Evolutionary conservation across 2,113 vertebrate species (phyloP).

Genomic region (Numenius arquata): DNA sequence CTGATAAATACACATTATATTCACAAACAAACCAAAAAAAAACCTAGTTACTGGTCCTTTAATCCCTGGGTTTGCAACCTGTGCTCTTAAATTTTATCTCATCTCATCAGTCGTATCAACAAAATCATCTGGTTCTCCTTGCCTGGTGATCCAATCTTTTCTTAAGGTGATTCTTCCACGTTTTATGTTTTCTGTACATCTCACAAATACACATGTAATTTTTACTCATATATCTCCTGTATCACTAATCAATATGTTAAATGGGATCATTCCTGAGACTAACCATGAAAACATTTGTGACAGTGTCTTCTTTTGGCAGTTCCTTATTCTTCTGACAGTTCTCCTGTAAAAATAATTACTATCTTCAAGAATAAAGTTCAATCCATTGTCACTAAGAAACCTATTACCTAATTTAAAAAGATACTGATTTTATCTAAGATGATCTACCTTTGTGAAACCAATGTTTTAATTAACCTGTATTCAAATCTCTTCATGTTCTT

Average conservation of each 20-base stretch:
- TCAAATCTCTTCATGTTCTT: not conserved
- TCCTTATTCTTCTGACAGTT: not conserved
- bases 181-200: not conserved
- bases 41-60: not conserved
- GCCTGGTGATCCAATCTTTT: not conserved
- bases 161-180: not conserved
- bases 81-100: not conserved
- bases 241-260: not conserved
- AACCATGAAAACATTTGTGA: not conserved
- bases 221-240: not conserved
- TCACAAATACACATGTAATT: not conserved
- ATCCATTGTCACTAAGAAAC: not conserved
- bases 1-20: not conserved
- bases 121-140: not conserved
- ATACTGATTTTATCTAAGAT: not conserved
- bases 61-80: not conserved
- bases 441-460: not conserved
- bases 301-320: not conserved
- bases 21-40: not conserved
- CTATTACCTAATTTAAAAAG: not conserved
- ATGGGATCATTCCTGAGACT: not conserved
- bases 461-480: not conserved
- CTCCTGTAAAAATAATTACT: not conserved
- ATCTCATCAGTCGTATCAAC: not conserved
- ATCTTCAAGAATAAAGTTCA: not conserved